Base-by-base conservation (phyloP, 2,888 invertebrate species). In the Lypha dubia region DNA sequence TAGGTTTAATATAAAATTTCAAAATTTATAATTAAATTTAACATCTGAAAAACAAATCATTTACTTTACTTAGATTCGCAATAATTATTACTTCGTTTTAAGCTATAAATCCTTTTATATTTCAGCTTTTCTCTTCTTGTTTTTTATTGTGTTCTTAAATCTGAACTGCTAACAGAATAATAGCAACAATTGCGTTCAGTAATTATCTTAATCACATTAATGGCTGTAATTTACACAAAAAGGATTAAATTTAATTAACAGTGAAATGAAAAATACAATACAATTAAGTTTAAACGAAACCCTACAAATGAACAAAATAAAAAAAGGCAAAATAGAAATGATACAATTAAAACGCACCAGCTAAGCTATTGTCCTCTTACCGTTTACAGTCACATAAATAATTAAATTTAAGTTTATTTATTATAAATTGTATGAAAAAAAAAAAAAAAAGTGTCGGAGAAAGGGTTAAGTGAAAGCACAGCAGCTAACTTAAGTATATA, bases 151-250 rank as follows among this genome's bases (percentile, higher is more conserved):
- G 6, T 13, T 44, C 56, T 70, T 75, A 75, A 79, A 83, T 79
- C 75, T 67, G 75, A 70, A 24, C 46, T 17, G 46, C 2, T n/a
- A n/a, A 44, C 44, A 44, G 20, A 53, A 76, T 53, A 56, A 46
- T 35, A 41, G 53, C 41, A 63, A 41, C 41, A 74, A 79, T 28
- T 74, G 62, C 67, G 63, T 62, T 71, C 32, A 51, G 83, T 65
- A 83, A 83, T 79, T 83, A 83, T 70, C 63, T 83, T 79, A 83
- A 83, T 83, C 74, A 65, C 70, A 83, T 83, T 79, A 83, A 83
- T 79, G 63, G 70, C 63, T 63, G 83, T 83, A 79, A 79, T 83
- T 79, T 79, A 79, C 70, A 75, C 63, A 70, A 65, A 74, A 83
- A 83, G 83, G 83, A 74, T 83, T 79, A 75, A 65, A 75, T 83